Evolutionary conservation across 30 jellyfish, hydroid and myxozoan species (phyloP).

Genomic region (Cassiopea andromeda): DNA sequence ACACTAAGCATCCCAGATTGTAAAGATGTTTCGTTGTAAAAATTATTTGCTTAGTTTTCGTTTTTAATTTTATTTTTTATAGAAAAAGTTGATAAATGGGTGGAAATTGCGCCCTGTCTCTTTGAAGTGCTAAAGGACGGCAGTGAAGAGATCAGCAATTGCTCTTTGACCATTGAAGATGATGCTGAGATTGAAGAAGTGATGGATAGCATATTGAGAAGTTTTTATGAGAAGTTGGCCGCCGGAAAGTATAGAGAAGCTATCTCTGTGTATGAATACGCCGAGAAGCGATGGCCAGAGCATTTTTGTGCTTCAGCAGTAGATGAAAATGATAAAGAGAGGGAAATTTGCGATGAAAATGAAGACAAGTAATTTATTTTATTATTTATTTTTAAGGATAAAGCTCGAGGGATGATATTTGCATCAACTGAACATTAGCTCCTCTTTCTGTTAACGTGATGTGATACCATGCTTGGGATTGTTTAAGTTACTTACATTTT

Average conservation of each 20-base stretch:
- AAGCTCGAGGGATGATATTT: not conserved
- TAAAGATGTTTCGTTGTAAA: not conserved
- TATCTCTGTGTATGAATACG: conserved; percentile 46
- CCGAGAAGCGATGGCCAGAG: conserved; percentile 47
- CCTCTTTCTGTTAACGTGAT: no score
- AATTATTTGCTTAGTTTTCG: not conserved
- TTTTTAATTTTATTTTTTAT: not conserved
- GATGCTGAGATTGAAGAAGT: conserved; percentile 61
- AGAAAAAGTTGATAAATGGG: conserved; percentile 60
- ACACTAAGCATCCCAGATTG: no score
- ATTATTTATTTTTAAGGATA: not conserved
- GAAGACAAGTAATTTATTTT: not conserved
- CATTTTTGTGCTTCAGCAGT: conserved; percentile 23
- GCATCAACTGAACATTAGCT: no score
- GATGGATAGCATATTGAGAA: conserved; percentile 33
- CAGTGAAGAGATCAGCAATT: conserved; percentile 17
- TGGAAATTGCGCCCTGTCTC: conserved; percentile 32
- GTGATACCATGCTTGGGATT: no score
- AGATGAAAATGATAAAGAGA: conserved; percentile 26
- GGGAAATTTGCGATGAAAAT: not conserved
- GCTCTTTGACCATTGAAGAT: conserved; percentile 37
- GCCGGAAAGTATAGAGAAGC: conserved; percentile 60
- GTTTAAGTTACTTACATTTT: no score
- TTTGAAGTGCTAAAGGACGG: conserved; percentile 40
- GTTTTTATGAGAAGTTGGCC: conserved; percentile 39